Evolutionary conservation across 2,797 vertebrate species (phyloP).

Genomic region (Nannoperca obscura): DNA sequence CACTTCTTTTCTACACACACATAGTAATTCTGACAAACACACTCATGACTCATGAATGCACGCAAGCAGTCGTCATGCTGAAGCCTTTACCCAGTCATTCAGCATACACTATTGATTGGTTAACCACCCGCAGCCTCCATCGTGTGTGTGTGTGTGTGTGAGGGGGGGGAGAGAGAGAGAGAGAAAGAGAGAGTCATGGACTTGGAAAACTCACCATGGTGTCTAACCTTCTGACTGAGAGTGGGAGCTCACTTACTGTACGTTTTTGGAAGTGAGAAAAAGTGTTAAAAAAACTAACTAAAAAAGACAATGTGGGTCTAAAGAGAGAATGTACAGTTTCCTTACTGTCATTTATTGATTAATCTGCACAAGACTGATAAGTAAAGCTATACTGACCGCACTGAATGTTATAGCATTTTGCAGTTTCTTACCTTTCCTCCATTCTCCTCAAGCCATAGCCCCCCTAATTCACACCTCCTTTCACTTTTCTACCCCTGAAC

Average conservation of each 20-base stretch:
- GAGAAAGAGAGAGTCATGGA: conserved; percentile 35
- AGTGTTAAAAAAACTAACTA: too few species aligned
- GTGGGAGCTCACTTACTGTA: conserved; percentile 10
- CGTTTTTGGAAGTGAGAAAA: conserved; percentile 13
- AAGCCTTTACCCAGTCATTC: conserved; percentile 55
- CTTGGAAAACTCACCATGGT: conserved; percentile 40
- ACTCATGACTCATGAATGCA: conserved; percentile 36
- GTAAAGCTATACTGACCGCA: conserved; percentile 23
- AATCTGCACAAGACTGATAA: conserved; percentile 1
- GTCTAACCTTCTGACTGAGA: conserved; percentile 32
- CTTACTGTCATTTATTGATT: conserved; percentile 7
- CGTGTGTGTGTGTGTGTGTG: conserved; percentile 14
- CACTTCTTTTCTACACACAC: conserved; percentile 16
- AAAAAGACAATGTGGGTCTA: background rate
- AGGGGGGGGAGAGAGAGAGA: background rate
- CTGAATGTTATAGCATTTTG: conserved; percentile 17
- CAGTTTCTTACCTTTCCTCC: conserved; percentile 29
- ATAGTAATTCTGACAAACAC: conserved; percentile 18
- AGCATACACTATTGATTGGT: conserved; percentile 58
- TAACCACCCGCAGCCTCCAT: conserved; percentile 52
- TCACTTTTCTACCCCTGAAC: conserved; percentile 1
- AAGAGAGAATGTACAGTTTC: background rate
- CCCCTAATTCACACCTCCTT: conserved; percentile 49
- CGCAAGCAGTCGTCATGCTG: conserved; percentile 19
- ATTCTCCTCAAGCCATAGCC: conserved; percentile 24